A percentile compares a stretch with the other conserved stretches of the same genome.
phyloP scores from a whole-genome alignment of 1,140 invertebrate species.

The Drosophila persimilis region DNA sequence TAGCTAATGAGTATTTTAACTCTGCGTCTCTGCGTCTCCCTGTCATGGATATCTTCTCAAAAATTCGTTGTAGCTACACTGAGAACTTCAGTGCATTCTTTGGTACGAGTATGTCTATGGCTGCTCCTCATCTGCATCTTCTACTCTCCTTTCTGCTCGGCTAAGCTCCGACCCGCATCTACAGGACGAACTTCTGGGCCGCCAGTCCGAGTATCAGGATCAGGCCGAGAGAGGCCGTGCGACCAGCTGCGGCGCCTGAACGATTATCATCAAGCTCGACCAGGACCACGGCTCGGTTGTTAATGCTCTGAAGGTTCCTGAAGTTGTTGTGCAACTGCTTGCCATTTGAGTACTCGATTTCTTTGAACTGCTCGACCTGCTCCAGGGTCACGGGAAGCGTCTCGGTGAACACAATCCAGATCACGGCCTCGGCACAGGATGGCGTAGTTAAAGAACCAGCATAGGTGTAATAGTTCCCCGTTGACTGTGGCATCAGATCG shows the following conservation, averaged over 20 bases:
- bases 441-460: slow-evolving; percentile 91
- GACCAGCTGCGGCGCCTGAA: slow-evolving; percentile 16
- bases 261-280: slow-evolving; percentile 33
- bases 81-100: slow-evolving; percentile 44
- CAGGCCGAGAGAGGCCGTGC: slow-evolving; percentile 16
- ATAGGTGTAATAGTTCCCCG: slow-evolving; percentile 87
- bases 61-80: slow-evolving; percentile 53
- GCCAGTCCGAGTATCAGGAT: slow-evolving; percentile 22
- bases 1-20: slow-evolving; percentile 71
- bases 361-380: slow-evolving; percentile 84
- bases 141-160: background rate
- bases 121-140: slow-evolving; percentile 5
- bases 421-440: slow-evolving; percentile 88
- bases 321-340: slow-evolving; percentile 82
- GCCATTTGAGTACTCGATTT: slow-evolving; percentile 78
- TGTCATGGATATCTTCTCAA: slow-evolving; percentile 16
- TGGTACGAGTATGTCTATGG: slow-evolving; percentile 60
- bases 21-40: slow-evolving; percentile 33
- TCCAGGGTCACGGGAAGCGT: slow-evolving; percentile 85
- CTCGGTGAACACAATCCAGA: slow-evolving; percentile 88
- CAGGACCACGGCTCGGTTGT: slow-evolving; percentile 74
- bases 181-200: slow-evolving; percentile 46
- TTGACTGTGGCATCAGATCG: slow-evolving; percentile 84
- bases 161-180: background rate
- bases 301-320: slow-evolving; percentile 81